Evolutionary conservation across 2,113 vertebrate species (phyloP).

Genomic region (mouse (Mus musculus)): GRCm39 chr11:24457001-24457500

Average conservation of each 20-base stretch:
- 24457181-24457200: not conserved
- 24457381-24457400: not conserved
- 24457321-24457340: not conserved
- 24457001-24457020: not conserved
- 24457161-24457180: not conserved
- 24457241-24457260: not conserved
- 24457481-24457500: constrained; percentile 22
- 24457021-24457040: not conserved
- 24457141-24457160: not conserved
- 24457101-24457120: not conserved
- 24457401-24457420: not conserved
- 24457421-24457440: not conserved
- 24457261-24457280: not conserved
- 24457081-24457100: not conserved
- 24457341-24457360: not conserved
- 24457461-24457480: constrained; percentile 19
- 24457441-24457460: not conserved
- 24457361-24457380: not conserved
- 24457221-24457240: not conserved
- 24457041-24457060: constrained; percentile 25
- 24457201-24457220: not conserved
- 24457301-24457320: not conserved
- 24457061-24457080: constrained; percentile 42
- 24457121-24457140: not conserved
- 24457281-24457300: not conserved